These are phyloP conservation scores for Cyclura pinguis DNA, from an alignment of 2,797 vertebrate species.

Conservation along the genomic window DNA sequence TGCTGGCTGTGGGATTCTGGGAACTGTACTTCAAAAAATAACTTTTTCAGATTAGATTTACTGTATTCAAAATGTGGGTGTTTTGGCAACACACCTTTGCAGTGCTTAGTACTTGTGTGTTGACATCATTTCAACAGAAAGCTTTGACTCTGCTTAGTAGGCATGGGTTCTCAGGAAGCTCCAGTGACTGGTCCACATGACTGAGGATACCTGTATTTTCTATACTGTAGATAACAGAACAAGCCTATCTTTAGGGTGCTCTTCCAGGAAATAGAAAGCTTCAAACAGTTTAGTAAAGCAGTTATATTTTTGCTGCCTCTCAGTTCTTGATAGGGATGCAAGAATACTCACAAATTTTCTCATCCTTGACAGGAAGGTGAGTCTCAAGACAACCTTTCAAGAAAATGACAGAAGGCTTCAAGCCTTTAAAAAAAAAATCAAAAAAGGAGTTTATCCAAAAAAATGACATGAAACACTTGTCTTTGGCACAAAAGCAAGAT, in stretches of 20 bases:
- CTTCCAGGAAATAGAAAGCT: not conserved
- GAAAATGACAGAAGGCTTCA: too few species aligned
- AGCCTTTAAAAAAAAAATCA: too few species aligned
- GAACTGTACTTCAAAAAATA: not conserved
- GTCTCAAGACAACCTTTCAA: too few species aligned
- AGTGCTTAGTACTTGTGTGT: accelerated
- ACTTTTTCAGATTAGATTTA: not conserved
- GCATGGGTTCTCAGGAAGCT: not conserved
- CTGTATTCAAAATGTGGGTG: slow-evolving; percentile 37
- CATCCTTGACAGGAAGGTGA: too few species aligned
- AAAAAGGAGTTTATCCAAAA: too few species aligned
- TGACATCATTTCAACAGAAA: not conserved
- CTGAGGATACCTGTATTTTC: not conserved
- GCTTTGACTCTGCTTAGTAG: accelerated
- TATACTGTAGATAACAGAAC: not conserved
- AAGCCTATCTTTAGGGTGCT: not conserved
- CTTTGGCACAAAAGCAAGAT: not conserved
- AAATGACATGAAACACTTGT: too few species aligned
- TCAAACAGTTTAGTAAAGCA: not conserved
- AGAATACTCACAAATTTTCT: not conserved
- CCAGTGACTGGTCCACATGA: not conserved
- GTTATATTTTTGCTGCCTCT: not conserved
- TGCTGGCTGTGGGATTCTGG: not conserved
- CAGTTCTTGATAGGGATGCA: not conserved
- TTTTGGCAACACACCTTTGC: slow-evolving; percentile 24